Base-by-base conservation (phyloP, 2,113 vertebrate genomes). In the Poeciliopsis occidentalis region DNA sequence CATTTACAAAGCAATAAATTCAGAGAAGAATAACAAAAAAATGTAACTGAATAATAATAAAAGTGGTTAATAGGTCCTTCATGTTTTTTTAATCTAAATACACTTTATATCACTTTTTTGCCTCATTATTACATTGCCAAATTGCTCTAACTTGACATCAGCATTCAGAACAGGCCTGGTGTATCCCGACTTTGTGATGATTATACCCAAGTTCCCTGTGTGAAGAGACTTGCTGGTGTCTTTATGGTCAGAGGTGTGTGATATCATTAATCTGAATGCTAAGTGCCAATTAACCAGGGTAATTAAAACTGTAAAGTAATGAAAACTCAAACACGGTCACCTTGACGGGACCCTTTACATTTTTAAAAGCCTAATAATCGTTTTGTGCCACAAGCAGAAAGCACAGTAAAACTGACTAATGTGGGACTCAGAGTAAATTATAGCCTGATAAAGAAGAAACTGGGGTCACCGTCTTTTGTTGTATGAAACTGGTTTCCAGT, bases 351-450 rank as follows among this genome's bases (percentile, higher is more conserved):
- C 77, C 62, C 44, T 70, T 76, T 78, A 69, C 30, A 67, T 74
- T 88, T 89, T 88, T 75, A 85, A 90, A 90, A 81, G 80, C 31
- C 81, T 74, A 81, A 78, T 91, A 89, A 86, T 75, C 82, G 60
- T 44, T 24, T 62, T n/a, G 29, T n/a, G 47, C 22, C 41, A 51
- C 4, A 6, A 51, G 72, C 69, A 77, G 47, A 83, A 86, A 79
- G 86, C 47, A 81, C 60, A 65, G 79, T 89, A 87, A 90, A 90
- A 75, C 15, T 7, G 64, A 60, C 44, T 78, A 66, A 85, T 75
- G 73, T 83, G 77, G 75, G 64, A 85, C 72, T 30, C 5, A 37
- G 29, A 31, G 32, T 84, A 79, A 82, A 89, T 88, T 75, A 75
- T 69, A 67, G 64, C 19, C 71, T 65, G 44, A 89, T 86, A 74